Evolutionary conservation across 2,113 vertebrate species (phyloP), one percentile per base, ranked within the genome.

Genomic region (Tachysurus fulvidraco): DNA sequence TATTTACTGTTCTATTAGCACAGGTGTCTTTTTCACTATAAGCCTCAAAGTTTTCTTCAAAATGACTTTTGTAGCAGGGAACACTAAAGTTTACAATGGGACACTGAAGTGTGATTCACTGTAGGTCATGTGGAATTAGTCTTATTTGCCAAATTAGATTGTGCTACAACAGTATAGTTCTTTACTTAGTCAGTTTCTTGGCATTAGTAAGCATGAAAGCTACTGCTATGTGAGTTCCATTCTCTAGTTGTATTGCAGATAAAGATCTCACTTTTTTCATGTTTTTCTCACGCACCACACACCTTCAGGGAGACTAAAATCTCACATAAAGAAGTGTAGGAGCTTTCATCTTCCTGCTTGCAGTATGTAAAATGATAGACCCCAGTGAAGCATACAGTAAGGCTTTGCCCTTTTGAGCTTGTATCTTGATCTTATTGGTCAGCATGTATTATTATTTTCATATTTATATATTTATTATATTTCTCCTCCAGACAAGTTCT

Each of bases 201-300:
- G 76, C 12, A 73, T 57, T 67, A 25, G 8, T 74, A 74, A 46
- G 30, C 14, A 67, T 21, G 77, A 73, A 10, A 71, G 13, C 59
- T 64, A 54, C 30, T 67, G 21, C 5, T 55, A 3, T 1, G 46
- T 64, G 16, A 12, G 0, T 41, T 44, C 36, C 4, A 4, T 74
- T 74, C 30, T 41, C 28, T 76, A 84, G 88, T 89, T 89, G 82
- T 52, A 85, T 82, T 28, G 82, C 16, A 69, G 81, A 89, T 76
- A 76, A 36, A 65, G n/a, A 89, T 87, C 88, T 86, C 12, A 23
- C 25, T 55, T 36, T 36, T 36, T 36, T 36, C 36, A 36, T 2
- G 36, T 36, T 36, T 36, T 28, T 83, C 8, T 23, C 65, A 62
- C 46, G 50, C 10, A 62, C 30, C 77, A 77, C 46, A n/a, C 59